Evolutionary conservation across 1,140 invertebrate genomes (phyloP).

Genomic region (Agraylea sexmaculata): DNA sequence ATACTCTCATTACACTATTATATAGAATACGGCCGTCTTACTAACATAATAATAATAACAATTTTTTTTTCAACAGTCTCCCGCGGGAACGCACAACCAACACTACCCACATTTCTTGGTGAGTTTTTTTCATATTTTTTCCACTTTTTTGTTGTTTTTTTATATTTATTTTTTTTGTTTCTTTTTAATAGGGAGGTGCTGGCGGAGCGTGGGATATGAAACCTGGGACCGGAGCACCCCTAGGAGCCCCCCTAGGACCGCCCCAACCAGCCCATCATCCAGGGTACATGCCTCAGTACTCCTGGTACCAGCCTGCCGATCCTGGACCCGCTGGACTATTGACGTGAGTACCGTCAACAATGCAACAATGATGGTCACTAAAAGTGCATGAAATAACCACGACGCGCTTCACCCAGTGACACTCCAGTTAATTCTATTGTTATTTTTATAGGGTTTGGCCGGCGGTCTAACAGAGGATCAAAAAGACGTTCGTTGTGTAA

Average conservation of each 20-base stretch:
- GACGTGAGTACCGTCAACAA: conserved; percentile 44
- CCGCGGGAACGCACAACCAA: too few species aligned
- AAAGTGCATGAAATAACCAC: conserved; percentile 4
- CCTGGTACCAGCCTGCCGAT: conserved; percentile 55
- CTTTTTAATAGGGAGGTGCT: conserved; percentile 49
- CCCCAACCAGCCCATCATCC: conserved; percentile 50
- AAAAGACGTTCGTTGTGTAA: neutral
- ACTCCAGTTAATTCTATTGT: conserved; percentile 15
- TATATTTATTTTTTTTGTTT: too few species aligned
- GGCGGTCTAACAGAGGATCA: conserved; percentile 35
- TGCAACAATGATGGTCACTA: neutral
- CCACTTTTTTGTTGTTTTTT: too few species aligned
- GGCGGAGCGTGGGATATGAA: conserved; percentile 61
- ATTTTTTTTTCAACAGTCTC: too few species aligned
- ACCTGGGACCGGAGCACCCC: conserved; percentile 42
- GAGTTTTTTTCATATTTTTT: too few species aligned
- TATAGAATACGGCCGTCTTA: too few species aligned
- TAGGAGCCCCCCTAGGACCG: conserved; percentile 46
- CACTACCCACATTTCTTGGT: too few species aligned
- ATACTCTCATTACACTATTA: too few species aligned
- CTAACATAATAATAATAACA: too few species aligned
- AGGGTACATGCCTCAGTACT: conserved; percentile 61
- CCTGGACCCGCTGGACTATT: conserved; percentile 57
- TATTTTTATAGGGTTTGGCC: conserved; percentile 42
- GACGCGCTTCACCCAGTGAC: conserved; percentile 8